phyloP scores from a whole-genome alignment of 2,888 invertebrate genomes.

The Ennomos quercinarius region DNA sequence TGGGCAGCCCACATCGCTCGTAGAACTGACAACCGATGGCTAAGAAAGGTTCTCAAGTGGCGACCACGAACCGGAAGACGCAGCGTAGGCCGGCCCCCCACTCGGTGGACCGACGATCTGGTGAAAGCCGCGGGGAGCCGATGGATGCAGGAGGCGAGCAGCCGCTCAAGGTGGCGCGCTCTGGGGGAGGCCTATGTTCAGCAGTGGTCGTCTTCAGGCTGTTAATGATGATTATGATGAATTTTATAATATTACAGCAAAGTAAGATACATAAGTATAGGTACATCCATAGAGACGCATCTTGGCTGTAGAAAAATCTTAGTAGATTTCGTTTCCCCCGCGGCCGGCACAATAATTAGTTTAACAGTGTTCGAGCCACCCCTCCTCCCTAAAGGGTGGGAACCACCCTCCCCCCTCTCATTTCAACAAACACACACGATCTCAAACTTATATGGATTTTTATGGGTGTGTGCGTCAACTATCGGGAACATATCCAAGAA shows the following conservation, averaged over 20 bases:
- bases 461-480: conserved; percentile 50
- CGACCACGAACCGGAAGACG: no score
- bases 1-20: no score
- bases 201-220: no score
- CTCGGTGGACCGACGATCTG: no score
- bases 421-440: conserved; percentile 49
- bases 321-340: conserved; percentile 47
- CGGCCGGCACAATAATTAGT: conserved; percentile 66
- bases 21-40: no score
- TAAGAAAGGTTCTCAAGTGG: no score
- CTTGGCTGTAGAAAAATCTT: conserved; percentile 65
- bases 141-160: no score
- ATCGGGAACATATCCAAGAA: conserved; percentile 56
- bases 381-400: conserved; percentile 36
- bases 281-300: conserved; percentile 47
- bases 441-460: conserved; percentile 50
- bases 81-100: no score
- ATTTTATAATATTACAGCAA: background rate
- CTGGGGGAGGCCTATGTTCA: no score
- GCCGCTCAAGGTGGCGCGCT: no score
- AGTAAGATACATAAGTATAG: conserved; percentile 10
- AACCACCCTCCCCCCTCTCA: conserved; percentile 39
- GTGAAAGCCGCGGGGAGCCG: no score
- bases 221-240: no score
- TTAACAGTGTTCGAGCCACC: conserved; percentile 68